A percentile compares a stretch with the other conserved stretches of the same genome.
Evolutionary conservation across 2,113 vertebrate genomes (phyloP).

Genomic region (Laticauda laticaudata): DNA sequence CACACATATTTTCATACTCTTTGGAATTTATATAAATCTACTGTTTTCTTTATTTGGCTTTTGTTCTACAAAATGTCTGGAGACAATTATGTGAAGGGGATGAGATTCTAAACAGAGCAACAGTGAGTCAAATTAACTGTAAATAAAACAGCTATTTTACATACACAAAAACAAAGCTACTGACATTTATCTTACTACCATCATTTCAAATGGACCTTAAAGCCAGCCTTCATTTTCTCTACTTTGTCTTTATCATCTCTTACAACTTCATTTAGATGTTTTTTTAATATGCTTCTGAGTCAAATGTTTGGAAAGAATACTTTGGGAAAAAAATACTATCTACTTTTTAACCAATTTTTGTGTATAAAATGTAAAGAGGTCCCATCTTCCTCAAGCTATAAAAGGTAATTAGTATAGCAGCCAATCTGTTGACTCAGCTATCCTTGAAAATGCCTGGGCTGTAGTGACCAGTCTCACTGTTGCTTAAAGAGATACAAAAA

Average conservation of each 20-base stretch:
- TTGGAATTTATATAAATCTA: constrained; percentile 21
- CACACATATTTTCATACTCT: constrained; percentile 5
- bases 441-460: background rate
- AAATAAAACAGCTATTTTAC: background rate
- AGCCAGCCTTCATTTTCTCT: background rate
- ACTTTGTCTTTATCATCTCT: background rate
- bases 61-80: constrained; percentile 10
- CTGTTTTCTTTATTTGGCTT: constrained; percentile 13
- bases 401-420: background rate
- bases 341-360: background rate
- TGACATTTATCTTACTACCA: background rate
- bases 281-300: background rate
- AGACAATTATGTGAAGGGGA: background rate
- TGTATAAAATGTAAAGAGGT: background rate
- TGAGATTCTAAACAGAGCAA: background rate
- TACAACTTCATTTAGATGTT: background rate
- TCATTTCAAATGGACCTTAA: background rate
- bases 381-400: background rate
- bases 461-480: background rate
- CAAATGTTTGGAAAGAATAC: background rate
- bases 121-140: background rate
- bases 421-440: background rate
- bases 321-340: background rate
- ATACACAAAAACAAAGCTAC: background rate
- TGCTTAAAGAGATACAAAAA: background rate